Base-by-base conservation (phyloP, 2,888 invertebrate genomes). In the Eurois occulta region DNA sequence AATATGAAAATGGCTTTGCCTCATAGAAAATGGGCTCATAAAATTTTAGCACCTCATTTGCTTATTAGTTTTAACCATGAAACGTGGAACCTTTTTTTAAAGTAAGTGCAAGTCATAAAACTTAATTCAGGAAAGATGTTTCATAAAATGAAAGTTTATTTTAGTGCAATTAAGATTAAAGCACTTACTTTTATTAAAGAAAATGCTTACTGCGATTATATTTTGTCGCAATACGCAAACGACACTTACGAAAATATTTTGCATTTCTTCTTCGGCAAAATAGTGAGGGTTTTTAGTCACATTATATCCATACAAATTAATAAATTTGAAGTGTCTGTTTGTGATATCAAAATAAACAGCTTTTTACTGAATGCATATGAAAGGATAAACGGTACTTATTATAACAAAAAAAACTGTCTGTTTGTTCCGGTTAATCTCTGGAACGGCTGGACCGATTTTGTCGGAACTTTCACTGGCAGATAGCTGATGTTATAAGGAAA, bases 31-130 rank as follows among this genome's bases (percentile, higher is more conserved):
- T 86, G 58, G 28, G n/a, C 43, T 77, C 82, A 79, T 88, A 84
- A 88, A 87, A 83, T 81, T 82, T 85, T 85, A 77, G 58, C 68
- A 76, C 67, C 75, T 77, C 73, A 79, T 78, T 77, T 75, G 58
- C 28, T 78, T 77, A 75, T 80, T 77, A 55, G 72, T 43, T 71
- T 68, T 58, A 21, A 62, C 58, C 48, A 64, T 41, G 43, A 71
- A 72, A 75, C 21, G 21, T 35, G 24, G 35, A 66, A 81, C 11
- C 16, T 48, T 46, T 80, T 74, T 81, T 18, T n/a, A n/a, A 43
- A 46, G 7, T 41, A 55, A 64, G n/a, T 75, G 3, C 41, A 66
- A 48, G 65, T 43, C 41, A n/a, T 65, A 58, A 65, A 58, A 80
- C 18, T 48, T 55, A n/a, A 83, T 64, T 48, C 35, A 75, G 82